Conservation (phyloP, 2,888 invertebrate genomes). For the Ariolimax columbianus region DNA sequence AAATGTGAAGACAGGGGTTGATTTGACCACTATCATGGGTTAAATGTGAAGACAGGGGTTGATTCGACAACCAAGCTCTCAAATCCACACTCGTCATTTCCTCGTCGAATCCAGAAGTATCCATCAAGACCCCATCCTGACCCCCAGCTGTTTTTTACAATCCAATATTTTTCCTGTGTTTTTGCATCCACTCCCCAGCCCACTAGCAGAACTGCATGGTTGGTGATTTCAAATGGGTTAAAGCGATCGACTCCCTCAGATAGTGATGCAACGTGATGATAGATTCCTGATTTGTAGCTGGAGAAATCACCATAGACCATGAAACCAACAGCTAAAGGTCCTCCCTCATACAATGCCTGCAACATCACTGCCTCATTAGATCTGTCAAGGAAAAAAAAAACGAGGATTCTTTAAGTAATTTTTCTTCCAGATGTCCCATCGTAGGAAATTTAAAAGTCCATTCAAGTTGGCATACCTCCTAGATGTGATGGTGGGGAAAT, state of each 20-base stretch:
- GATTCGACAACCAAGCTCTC: conserved; percentile 78
- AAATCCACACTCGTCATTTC: conserved; percentile 77
- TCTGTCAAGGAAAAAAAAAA: too few relatives aligned
- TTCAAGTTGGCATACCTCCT: too few relatives aligned
- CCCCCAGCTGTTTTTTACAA: conserved; percentile 79
- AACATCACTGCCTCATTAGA: conserved; percentile 80
- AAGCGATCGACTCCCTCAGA: conserved; percentile 73
- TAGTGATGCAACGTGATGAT: conserved; percentile 77
- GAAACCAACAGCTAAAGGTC: conserved; percentile 80
- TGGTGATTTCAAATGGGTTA: conserved; percentile 80
- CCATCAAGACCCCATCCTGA: conserved; percentile 76
- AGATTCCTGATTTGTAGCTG: conserved; percentile 79
- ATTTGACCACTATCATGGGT: conserved; percentile 66
- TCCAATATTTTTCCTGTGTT: conserved; percentile 77
- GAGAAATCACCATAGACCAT: conserved; percentile 79
- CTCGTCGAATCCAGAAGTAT: conserved; percentile 77
- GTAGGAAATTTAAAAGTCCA: too few relatives aligned
- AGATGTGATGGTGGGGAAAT: too few relatives aligned
- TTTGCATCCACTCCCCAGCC: conserved; percentile 79
- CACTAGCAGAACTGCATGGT: conserved; percentile 80
- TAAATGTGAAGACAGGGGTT: conserved; percentile 57
- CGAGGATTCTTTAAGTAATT: too few relatives aligned
- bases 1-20: conserved; percentile 60
- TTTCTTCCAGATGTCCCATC: too few relatives aligned
- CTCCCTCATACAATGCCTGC: conserved; percentile 78